Evolutionary conservation across 1,140 invertebrate species (phyloP).

Genomic region (Hestina assimilis): DNA sequence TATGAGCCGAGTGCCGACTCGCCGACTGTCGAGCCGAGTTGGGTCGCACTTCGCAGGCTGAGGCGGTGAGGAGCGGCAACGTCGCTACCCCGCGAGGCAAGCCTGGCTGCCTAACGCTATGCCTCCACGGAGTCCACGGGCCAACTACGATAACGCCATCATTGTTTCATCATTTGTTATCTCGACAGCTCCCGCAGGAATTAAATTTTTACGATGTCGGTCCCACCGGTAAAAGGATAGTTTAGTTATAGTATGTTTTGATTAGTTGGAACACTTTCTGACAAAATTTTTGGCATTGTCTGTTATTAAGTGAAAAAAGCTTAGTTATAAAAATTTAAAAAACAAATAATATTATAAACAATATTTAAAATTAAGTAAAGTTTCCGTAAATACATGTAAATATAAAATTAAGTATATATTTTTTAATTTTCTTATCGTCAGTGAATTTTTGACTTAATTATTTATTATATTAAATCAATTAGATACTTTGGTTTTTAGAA

Average conservation of each 20-base stretch:
- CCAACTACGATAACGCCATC: constrained; percentile 22
- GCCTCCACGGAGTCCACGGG: constrained; percentile 4
- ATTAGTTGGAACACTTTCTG: neutral
- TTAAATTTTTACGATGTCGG: constrained; percentile 16
- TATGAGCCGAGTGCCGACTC: constrained; percentile 10
- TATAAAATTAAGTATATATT: too few relatives aligned
- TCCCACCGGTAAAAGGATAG: neutral
- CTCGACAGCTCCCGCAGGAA: constrained; percentile 23
- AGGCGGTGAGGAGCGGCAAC: constrained; percentile 18
- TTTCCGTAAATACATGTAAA: too few relatives aligned
- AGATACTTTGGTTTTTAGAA: too few relatives aligned
- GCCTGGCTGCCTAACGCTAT: neutral
- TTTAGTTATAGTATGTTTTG: neutral
- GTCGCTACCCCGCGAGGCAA: constrained; percentile 14
- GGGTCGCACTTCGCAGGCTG: constrained; percentile 2
- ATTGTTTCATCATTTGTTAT: constrained; percentile 34
- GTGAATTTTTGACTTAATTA: too few relatives aligned
- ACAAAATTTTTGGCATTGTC: neutral
- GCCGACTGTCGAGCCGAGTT: constrained; percentile 14
- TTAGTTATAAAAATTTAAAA: too few relatives aligned
- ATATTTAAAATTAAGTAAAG: too few relatives aligned
- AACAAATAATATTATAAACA: too few relatives aligned
- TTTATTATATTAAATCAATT: too few relatives aligned
- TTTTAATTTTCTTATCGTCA: too few relatives aligned
- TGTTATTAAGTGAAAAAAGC: neutral